phyloP scores from a whole-genome alignment of 2,113 vertebrate genomes.

The Rallus limicola region DNA sequence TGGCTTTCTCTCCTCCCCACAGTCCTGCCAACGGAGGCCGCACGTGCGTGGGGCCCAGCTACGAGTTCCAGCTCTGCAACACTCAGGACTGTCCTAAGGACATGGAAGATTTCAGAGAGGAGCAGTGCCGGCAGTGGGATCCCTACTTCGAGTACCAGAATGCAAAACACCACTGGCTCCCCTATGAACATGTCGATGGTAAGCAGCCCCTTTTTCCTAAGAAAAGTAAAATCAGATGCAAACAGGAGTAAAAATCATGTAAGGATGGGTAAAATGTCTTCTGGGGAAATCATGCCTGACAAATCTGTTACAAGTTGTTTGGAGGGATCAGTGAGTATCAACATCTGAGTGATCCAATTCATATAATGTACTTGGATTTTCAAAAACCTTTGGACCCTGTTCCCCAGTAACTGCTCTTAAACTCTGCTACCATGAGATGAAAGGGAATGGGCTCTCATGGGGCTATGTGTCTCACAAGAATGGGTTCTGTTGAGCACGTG shows the following conservation, averaged over 20 bases:
- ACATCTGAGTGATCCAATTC: background rate
- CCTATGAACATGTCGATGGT: constrained; percentile 93
- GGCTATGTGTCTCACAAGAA: background rate
- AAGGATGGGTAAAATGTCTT: background rate
- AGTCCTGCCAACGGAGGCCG: constrained; percentile 93
- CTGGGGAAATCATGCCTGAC: background rate
- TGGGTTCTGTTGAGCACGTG: background rate
- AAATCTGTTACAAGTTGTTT: background rate
- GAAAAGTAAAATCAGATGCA: background rate
- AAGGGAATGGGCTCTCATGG: background rate
- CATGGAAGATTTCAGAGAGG: constrained; percentile 88
- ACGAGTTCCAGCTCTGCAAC: constrained; percentile 94
- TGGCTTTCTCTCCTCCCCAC: background rate
- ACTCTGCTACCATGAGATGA: background rate
- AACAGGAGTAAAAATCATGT: background rate
- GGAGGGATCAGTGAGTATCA: background rate
- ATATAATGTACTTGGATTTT: background rate
- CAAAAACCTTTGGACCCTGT: background rate
- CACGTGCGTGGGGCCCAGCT: constrained; percentile 84
- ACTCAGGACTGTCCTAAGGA: constrained; percentile 86
- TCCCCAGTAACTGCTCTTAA: background rate
- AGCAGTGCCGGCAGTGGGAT: constrained; percentile 90
- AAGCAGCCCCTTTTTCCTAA: constrained; percentile 36
- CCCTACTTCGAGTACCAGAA: constrained; percentile 87
- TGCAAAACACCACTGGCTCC: constrained; percentile 92